Percentiles rank a stretch among this genome's conserved stretches.
These are phyloP conservation scores for Euzetes globulus DNA, from an alignment of 2,888 invertebrate species.

Conservation along the genomic window DNA sequence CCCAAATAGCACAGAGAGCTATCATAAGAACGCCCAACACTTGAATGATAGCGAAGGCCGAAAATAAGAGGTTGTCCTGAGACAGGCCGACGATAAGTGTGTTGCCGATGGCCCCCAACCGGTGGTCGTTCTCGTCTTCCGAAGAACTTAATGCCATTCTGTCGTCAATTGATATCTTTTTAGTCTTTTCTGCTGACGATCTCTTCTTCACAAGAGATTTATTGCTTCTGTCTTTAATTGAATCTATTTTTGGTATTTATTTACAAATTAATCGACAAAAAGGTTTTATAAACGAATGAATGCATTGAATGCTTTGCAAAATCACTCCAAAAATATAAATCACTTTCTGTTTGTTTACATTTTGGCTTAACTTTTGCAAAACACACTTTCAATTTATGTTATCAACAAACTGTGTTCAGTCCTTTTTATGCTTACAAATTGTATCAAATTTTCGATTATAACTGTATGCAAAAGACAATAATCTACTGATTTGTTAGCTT, in stretches of 20 bases:
- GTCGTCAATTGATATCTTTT: background rate
- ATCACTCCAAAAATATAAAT: too few relatives aligned
- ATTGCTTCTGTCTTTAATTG: background rate
- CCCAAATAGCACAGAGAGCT: constrained; percentile 59
- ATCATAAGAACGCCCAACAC: constrained; percentile 53
- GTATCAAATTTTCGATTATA: too few relatives aligned
- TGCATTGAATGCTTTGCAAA: too few relatives aligned
- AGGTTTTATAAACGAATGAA: too few relatives aligned
- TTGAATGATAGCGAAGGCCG: constrained; percentile 41
- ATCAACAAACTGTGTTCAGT: too few relatives aligned
- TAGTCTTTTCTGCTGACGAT: background rate
- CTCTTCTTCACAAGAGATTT: background rate
- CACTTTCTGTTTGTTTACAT: too few relatives aligned
- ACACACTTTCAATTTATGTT: too few relatives aligned
- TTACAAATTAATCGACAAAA: background rate
- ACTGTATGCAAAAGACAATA: too few relatives aligned
- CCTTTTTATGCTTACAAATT: too few relatives aligned
- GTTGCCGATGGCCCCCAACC: background rate
- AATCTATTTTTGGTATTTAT: constrained; percentile 8
- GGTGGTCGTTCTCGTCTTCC: constrained; percentile 6
- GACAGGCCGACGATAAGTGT: constrained; percentile 30
- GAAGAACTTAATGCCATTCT: background rate
- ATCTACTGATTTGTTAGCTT: too few relatives aligned
- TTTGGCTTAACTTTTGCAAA: too few relatives aligned
- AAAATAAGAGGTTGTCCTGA: constrained; percentile 39